Evolutionary conservation across 2,113 vertebrate genomes (phyloP), one percentile per base, ranked within the genome.

Genomic region (Euleptes europaea): DNA sequence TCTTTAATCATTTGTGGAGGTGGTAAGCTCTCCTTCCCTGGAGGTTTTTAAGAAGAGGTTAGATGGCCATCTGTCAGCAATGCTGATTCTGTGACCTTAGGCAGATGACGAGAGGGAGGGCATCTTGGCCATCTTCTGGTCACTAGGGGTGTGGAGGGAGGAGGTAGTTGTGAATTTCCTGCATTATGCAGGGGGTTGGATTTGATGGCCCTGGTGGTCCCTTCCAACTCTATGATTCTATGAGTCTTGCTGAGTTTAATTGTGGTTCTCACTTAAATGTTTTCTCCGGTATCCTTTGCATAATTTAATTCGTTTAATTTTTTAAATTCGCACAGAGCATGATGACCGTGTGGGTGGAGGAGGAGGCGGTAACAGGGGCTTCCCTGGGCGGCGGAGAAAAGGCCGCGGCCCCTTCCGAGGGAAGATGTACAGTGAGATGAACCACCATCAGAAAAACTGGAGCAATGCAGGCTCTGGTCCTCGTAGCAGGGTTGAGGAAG

Each of bases 371-470:
- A 90, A 80, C 95, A 95, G 71, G 9, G 92, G 88, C 71, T 96
- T 96, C 72, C 94, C 95, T 38, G 96, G 94, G 75, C 96, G 96
- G 77, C 96, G 92, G 82, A 96, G 95, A 60, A 97, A 97, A 92
- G 96, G 96, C 66, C 95, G 96, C 31, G 96, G 96, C 2, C 90
- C 96, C n/a, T 95, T 97, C 89, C 96, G 97, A 65, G 96, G 95
- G 38, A 95, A 94, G 71, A 88, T 95, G 85, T 93, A 94, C 5
- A 92, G 92, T 12, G 97, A 97, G 42, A 90, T 94, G 40, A 90
- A 92, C 54, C 94, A 93, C n/a, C 88, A 86, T 6, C 82, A 91
- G 3, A 93, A 96, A 82, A 94, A 92, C 47, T 95, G 97, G 72
- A 95, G 94, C 2, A 86, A 93, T 42, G 93, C 95, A 8, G 88